Base-by-base conservation (phyloP, 1,140 invertebrate genomes). In the Drosophila pallidifrons region DNA sequence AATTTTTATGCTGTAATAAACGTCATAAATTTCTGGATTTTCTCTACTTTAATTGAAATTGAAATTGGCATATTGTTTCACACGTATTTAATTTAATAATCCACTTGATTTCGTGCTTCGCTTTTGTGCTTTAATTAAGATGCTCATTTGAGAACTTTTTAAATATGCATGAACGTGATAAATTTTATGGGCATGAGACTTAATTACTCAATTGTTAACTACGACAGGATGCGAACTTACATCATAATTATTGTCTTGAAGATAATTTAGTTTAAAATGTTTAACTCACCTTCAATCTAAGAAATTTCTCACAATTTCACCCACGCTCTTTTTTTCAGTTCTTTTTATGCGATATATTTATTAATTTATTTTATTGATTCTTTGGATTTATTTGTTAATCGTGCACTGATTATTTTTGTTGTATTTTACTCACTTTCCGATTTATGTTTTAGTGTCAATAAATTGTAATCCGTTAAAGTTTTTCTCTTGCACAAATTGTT, bases 401-500 rank as follows among this genome's bases (percentile, higher is more conserved):
- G 25, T 45, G 13, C 13, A 43, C n/a, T 47, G 28, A 47, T 69
- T 15, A 51, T 57, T 10, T 8, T 8, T 38, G n/a, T 7, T 38
- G 35, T 15, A 13, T 51, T 64, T 83, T 63, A 88, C 49, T 83
- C 77, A 87, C 85, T 89, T 70, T 55, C 41, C 20, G 67, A 63
- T 35, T 58, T 49, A 43, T 3, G 57, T 41, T 89, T 89, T 85
- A 89, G 72, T 81, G 85, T 89, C 85, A 89, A 85, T 89, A 81
- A 85, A 69, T 72, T 77, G 57, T 61, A 68, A 49, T 75, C 64
- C 46, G 60, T 74, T 89, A 91, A 83, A 77, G 91, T 86, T 92
- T 83, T 92, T 89, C 81, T 73, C 46, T 92, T 92, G 58, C 91
- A 91, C 79, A 92, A 74, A 77, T 92, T 92, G 68, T 86, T 91